Base-by-base conservation (phyloP, 2,113 vertebrate genomes). In the Tretioscincus oriximinensis region DNA sequence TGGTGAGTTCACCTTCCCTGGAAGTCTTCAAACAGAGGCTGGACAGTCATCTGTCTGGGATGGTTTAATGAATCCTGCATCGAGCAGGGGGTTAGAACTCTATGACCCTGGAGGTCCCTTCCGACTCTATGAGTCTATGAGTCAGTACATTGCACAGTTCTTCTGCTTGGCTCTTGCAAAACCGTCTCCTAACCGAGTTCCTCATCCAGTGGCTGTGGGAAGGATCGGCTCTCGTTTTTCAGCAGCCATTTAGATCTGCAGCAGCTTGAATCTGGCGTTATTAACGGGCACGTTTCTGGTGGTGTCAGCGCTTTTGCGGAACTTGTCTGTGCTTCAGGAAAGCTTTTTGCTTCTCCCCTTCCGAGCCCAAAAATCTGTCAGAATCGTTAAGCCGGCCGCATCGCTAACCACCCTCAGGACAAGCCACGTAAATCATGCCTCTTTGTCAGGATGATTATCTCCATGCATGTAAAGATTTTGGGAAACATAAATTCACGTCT, bases 391-490 rank as follows among this genome's bases (percentile, higher is more conserved):
- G 3, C 31, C 54, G 49, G 74, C 49, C 71, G 64, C 51, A 82
- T 77, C 58, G 28, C 49, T 26, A n/a, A 65, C 18, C 18, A 67
- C 83, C 41, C 82, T 82, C 85, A 70, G 29, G 80, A 74, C 74
- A 66, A 18, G 80, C 26, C 1, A 0, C 0, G 0, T 85, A 90
- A 91, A 89, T 85, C 90, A 83, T 28, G 58, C 8, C 20, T 18
- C 87, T 84, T 85, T 79, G 78, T 88, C 90, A 76, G 69, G 7
- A 68, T 75, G 84, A 86, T 88, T 88, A 88, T 91, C 84, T 91
- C 84, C 84, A 68, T 58, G 31, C 76, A 9, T 85, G 87, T 89
- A 90, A 82, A 90, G 90, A 77, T 90, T 82, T 86, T 78, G 76
- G 81, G 90, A 85, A 66, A 88, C 85, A 87, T 90, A 90, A 90